Percentiles rank a stretch among this genome's conserved stretches.
phyloP scores from a whole-genome alignment of 2,113 vertebrate genomes.

The Phainopepla nitens region DNA sequence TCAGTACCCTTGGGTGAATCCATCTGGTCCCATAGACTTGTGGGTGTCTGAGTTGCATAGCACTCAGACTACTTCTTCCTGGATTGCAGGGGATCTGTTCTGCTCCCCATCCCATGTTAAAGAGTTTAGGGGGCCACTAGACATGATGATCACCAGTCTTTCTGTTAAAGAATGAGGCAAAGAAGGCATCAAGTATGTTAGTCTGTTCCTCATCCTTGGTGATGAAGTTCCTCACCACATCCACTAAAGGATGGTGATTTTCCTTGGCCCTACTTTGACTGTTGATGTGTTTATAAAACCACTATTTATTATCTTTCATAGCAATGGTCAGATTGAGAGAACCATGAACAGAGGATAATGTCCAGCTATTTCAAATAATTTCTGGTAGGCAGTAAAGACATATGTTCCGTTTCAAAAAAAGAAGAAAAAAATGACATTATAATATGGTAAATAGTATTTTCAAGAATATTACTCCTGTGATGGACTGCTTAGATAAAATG shows the following conservation, averaged over 20 bases:
- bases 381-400: not conserved
- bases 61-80: not conserved
- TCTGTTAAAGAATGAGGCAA: not conserved
- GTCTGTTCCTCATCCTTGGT: not conserved
- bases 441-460: not conserved
- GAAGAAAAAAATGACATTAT: fast-evolving
- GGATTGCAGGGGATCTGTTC: not conserved
- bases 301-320: not conserved
- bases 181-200: not conserved
- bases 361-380: not conserved
- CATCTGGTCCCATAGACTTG: not conserved
- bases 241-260: not conserved
- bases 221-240: fast-evolving
- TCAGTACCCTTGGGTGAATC: not conserved
- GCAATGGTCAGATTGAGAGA: not conserved
- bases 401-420: not conserved
- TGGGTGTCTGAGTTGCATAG: not conserved
- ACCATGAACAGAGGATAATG: not conserved
- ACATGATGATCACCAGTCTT: not conserved
- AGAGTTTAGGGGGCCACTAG: fast-evolving
- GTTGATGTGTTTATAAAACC: not conserved
- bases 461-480: not conserved
- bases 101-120: not conserved
- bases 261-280: not conserved
- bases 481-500: not conserved